Base-by-base conservation (phyloP, 2,797 vertebrate genomes). In the Cottoperca gobio region DNA sequence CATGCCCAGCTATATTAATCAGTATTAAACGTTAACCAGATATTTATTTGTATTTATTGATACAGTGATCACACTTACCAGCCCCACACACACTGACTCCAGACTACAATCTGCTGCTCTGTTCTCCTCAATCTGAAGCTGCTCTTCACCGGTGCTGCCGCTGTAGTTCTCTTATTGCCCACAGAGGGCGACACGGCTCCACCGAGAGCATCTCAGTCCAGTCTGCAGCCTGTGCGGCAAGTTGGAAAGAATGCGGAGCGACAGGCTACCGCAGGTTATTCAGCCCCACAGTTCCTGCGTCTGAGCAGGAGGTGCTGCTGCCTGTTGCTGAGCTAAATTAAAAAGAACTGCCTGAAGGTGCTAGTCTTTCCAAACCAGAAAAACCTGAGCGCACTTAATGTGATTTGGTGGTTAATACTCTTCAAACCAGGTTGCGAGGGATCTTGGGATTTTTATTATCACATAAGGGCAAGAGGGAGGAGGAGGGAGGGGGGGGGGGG, bases 111-210 rank as follows among this genome's bases (percentile, higher is more conserved):
- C 75, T 75, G 53, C 66, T 53, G 69, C 71, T 58, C 60, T 26
- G 39, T 35, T 58, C 49, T 54, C 42, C 49, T 66, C 61, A n/a
- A 58, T 78, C 54, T 70, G 59, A 39, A 31, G 74, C 54, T 45
- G 52, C 39, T 24, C 46, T 12, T 3, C 26, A 5, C 13, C 10
- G 26, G 13, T 11, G 2, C n/a, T 14, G 46, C 54, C 8, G 48
- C 64, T 76, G 74, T 24, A 54, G 46, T 87, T 69, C 50, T 33
- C 9, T 12, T 2, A 1, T 13, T 2, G 48, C 58, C 88, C 75
- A 64, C 26, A 89, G 90, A 73, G 88, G 93, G 92, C 77, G 73
- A 60, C 65, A 17, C 17, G 58, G 80, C 79, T 81, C 83, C 73
- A 88, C 59, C 10, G 6, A 62, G 16, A 24, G 55, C 6, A 2